Percentiles rank a stretch among this genome's conserved stretches.
Evolutionary conservation across 2,113 vertebrate species (phyloP).

Genomic region (Phrynosoma blainvillii): DNA sequence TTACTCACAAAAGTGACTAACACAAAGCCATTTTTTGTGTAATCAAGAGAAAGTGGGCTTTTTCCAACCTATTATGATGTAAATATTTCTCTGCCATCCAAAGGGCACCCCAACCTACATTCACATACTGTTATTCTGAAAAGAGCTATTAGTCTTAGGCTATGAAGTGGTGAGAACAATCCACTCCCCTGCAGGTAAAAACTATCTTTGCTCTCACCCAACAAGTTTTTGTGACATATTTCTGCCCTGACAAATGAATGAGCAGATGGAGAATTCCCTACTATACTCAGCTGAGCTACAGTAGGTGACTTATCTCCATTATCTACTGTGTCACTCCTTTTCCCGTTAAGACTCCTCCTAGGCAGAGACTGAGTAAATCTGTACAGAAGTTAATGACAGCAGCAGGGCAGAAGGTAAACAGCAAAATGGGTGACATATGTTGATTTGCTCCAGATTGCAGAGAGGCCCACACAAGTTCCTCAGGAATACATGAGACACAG

Average conservation of each 20-base stretch:
- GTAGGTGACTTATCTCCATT: neutral
- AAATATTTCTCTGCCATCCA: neutral
- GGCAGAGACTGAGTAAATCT: neutral
- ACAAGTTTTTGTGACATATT: neutral
- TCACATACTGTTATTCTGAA: neutral
- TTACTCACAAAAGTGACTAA: neutral
- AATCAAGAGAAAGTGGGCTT: neutral
- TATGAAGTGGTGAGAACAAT: neutral
- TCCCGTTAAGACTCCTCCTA: neutral
- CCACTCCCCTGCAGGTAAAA: neutral
- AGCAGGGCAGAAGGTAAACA: conserved; percentile 9
- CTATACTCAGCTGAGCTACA: neutral
- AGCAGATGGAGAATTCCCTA: neutral
- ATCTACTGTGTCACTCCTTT: neutral
- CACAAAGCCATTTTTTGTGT: neutral
- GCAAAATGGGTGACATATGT: neutral
- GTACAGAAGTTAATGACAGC: neutral
- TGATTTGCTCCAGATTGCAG: neutral
- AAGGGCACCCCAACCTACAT: neutral
- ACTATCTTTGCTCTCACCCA: neutral
- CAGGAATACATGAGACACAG: neutral
- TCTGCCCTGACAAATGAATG: neutral
- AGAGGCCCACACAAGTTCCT: fast-evolving
- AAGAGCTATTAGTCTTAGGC: neutral
- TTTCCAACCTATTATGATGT: fast-evolving